Evolutionary conservation across 1,140 invertebrate genomes (phyloP), one percentile per base, ranked within the genome.

Genomic region (Elysia chlorotica): DNA sequence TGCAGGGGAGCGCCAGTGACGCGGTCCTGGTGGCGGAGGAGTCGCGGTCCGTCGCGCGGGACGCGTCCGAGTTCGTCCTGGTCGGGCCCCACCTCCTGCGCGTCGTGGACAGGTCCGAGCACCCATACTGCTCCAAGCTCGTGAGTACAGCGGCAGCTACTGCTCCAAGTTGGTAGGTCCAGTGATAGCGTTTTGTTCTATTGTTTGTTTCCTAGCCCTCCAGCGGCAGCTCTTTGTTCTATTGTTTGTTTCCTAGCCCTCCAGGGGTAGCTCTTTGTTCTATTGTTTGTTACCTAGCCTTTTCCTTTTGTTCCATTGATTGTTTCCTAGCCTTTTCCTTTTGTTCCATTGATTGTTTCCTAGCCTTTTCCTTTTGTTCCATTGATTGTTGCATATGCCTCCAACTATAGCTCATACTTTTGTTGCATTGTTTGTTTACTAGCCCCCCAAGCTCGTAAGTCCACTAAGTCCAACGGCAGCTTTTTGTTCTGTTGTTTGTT

Each of bases 41-140:
- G 6, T 10, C 56, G 31, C 14, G 2, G 68, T 0, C 14, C 31
- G 21, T 2, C 23, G 69, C 99, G 96, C 94, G 96, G 38, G 99
- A 96, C 1, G 98, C 98, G 0, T 98, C 96, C 81, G 98, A 99
- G 88, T 99, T 98, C 84, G 92, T 99, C 53, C 90, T 99, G 72
- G 96, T 99, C n/a, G n/a, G 3, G 93, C 93, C 36, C 94, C 99
- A 91, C 87, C 99, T 76, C 96, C 98, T 0, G 98, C 98, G 0
- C 90, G 98, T 77, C 96, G 97, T 70, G 94, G 95, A 82, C 94
- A 96, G 14, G 93, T 99, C 75, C 95, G 95, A 83, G 89, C 93
- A 56, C 89, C 99, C 0, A 98, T 92, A 92, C 81, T 92, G 90
- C 74, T 92, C 91, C 1, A 92, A 90, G 85, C 87, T 91, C 77